These are phyloP conservation scores for Rhinichthys klamathensis DNA, from an alignment of 2,113 vertebrate genomes.

Conservation along the genomic window DNA sequence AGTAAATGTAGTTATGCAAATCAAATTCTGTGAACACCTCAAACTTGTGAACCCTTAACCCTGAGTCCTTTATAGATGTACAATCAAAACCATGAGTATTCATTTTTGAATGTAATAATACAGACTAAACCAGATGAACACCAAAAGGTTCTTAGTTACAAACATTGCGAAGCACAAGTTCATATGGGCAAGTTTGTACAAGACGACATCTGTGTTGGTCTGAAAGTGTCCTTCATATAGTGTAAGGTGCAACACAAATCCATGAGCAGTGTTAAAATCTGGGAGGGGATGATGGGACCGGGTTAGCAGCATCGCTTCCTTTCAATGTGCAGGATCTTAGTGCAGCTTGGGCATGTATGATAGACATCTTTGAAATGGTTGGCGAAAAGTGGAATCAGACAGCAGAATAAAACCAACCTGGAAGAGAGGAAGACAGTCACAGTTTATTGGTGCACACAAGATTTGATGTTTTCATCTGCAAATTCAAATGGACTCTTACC, in stretches of 20 bases:
- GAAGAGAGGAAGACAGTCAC: not conserved
- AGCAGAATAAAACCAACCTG: constrained; percentile 76
- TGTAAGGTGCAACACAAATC: not conserved
- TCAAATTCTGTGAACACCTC: not conserved
- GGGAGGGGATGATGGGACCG: not conserved
- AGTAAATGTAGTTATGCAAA: not conserved
- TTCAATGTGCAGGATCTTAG: constrained; percentile 71
- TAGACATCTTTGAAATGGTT: constrained; percentile 77
- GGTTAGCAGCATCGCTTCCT: constrained; percentile 73
- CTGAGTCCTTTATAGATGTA: constrained; percentile 1
- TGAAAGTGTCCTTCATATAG: constrained; percentile 31
- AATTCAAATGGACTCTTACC: constrained; percentile 63
- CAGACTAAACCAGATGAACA: constrained; percentile 9
- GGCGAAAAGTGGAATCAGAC: constrained; percentile 75
- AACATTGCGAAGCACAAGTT: not conserved
- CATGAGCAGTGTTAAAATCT: not conserved
- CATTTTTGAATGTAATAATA: not conserved
- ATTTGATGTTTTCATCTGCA: not conserved
- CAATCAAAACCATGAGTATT: constrained; percentile 24
- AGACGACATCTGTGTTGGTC: not conserved
- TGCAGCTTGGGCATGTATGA: constrained; percentile 77
- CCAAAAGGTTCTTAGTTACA: not conserved
- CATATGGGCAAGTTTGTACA: not conserved
- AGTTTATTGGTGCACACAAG: not conserved
- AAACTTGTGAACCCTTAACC: constrained; percentile 2